A percentile compares a stretch with the other conserved stretches of the same genome.
Evolutionary conservation across 2,888 invertebrate genomes (phyloP).

Genomic region (Agrochola macilenta): DNA sequence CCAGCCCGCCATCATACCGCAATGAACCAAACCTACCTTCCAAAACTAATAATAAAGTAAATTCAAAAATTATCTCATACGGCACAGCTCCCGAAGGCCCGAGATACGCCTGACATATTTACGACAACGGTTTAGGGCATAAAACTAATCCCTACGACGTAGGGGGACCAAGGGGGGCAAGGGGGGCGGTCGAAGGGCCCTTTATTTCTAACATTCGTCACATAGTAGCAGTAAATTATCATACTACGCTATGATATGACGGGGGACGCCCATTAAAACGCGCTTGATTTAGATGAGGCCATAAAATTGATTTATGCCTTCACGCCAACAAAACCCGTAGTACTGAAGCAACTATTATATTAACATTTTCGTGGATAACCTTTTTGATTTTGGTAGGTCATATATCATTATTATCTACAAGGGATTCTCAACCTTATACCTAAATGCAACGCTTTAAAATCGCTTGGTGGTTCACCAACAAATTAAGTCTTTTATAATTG

Average conservation of each 20-base stretch:
- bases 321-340: slow-evolving; percentile 91
- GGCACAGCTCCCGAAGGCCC: slow-evolving; percentile 77
- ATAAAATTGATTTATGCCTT: slow-evolving; percentile 91
- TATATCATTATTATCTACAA: slow-evolving; percentile 69
- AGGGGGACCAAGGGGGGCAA: slow-evolving; percentile 67
- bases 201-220: slow-evolving; percentile 91
- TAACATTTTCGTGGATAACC: slow-evolving; percentile 91
- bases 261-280: slow-evolving; percentile 91
- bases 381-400: slow-evolving; percentile 82
- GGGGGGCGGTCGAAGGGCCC: slow-evolving; percentile 80
- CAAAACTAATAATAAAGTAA: slow-evolving; percentile 77
- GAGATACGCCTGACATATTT: slow-evolving; percentile 90
- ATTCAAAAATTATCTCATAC: slow-evolving; percentile 88
- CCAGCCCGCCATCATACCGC: background rate
- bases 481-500: slow-evolving; percentile 87
- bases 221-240: slow-evolving; percentile 91
- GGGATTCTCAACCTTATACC: slow-evolving; percentile 66
- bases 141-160: slow-evolving; percentile 87
- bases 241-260: slow-evolving; percentile 91
- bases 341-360: slow-evolving; percentile 91
- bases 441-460: slow-evolving; percentile 57
- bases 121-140: slow-evolving; percentile 88
- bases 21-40: slow-evolving; percentile 48
- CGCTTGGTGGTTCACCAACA: slow-evolving; percentile 56
- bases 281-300: slow-evolving; percentile 91